Conservation (phyloP, 2,888 invertebrate species). For the Microplitis manilae region DNA sequence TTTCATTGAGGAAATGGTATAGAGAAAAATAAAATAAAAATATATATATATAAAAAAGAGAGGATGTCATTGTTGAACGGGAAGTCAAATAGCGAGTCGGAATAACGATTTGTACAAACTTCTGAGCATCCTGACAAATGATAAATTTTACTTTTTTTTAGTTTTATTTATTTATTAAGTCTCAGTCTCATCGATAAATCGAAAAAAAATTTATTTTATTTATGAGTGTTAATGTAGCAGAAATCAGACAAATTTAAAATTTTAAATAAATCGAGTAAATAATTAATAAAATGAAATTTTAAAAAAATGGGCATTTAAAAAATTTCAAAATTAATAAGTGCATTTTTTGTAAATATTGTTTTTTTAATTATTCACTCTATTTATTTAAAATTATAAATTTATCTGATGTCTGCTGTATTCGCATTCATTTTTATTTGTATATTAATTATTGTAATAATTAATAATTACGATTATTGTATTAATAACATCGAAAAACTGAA, state of each 20-base stretch:
- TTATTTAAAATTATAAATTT: too few relatives aligned
- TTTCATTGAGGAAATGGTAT: background rate
- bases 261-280: too few relatives aligned
- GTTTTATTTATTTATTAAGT: conserved; percentile 22
- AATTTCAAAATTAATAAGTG: too few relatives aligned
- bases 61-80: conserved; percentile 24
- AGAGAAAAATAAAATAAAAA: background rate
- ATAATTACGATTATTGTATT: background rate
- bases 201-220: background rate
- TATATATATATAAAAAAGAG: conserved; percentile 17
- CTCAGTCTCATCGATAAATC: conserved; percentile 6
- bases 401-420: too few relatives aligned
- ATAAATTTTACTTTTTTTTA: conserved; percentile 24
- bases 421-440: too few relatives aligned
- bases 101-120: conserved; percentile 6
- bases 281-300: too few relatives aligned
- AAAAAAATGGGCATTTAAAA: too few relatives aligned
- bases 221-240: too few relatives aligned
- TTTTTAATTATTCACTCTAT: too few relatives aligned
- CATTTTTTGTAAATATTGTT: too few relatives aligned
- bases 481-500: conserved; percentile 16
- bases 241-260: too few relatives aligned
- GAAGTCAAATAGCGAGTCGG: background rate
- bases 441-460: background rate
- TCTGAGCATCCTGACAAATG: conserved; percentile 28